Base-by-base conservation (phyloP, 30 jellyfish, hydroid and myxozoan genomes). In the Chrysaora quinquecirrha region DNA sequence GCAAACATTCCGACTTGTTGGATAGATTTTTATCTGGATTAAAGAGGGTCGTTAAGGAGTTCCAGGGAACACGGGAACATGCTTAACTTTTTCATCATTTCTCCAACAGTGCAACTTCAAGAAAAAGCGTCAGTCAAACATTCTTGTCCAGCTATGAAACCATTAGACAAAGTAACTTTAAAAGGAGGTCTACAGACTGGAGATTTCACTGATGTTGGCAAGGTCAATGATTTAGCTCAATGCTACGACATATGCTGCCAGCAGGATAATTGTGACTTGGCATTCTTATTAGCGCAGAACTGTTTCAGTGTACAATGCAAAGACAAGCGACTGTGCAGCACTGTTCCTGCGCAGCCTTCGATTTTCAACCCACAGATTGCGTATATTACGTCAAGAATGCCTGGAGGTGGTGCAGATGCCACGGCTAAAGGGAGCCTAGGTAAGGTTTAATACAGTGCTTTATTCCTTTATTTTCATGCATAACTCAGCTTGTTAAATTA, bases 161-260 rank as follows among this genome's bases (percentile, higher is more conserved):
- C 99, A 0, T 30, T 84, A 34, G 90, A 70, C 64, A 83, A 89
- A 76, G 99, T 95, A 3, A 95, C 99, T 2, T 87, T 95, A 35
- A 95, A 95, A 80, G 97, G 97, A 30, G 99, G 99, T 27, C 89
- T 95, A 21, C 99, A 95, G 71, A 96, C 97, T 2, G 99, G 99
- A 2, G 99, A 71, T 65, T 95, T 95, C 80, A 95, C 99, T n/a
- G 99, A 95, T 60, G 93, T 88, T 34, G 99, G 99, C 19, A 84
- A 84, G 67, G 97, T 88, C 9, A 52, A 80, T 21, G 75, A 74
- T 64, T 86, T 95, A 9, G 95, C 81, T 19, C 97, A 95, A 85
- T 95, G 99, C 79, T 95, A 95, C 71, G 94, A 95, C 35, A 88
- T 89, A 24, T 95, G 99, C 72, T 95, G 99, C 74, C 99, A 95